A percentile compares a stretch with the other conserved stretches of the same genome.
Evolutionary conservation across 2,888 invertebrate genomes (phyloP).

Genomic region (Trichacis sp.): DNA sequence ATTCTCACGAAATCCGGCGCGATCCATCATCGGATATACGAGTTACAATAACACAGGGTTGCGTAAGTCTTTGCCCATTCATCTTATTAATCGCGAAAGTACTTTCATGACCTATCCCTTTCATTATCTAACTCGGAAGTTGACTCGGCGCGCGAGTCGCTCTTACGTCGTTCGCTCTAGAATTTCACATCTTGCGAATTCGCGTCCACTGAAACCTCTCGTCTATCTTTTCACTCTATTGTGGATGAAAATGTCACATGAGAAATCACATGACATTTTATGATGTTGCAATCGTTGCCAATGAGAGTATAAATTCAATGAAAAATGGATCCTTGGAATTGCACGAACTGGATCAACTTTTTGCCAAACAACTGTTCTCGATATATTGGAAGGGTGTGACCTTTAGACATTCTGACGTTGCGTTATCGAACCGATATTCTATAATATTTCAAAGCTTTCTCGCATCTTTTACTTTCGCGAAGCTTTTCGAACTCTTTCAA

Average conservation of each 20-base stretch:
- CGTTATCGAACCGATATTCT: too few relatives aligned
- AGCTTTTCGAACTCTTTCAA: too few relatives aligned
- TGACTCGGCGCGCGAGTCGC: constrained; percentile 35
- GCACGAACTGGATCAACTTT: too few relatives aligned
- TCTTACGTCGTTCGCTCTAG: not conserved
- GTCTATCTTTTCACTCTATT: not conserved
- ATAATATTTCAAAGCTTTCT: too few relatives aligned
- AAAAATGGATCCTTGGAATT: too few relatives aligned
- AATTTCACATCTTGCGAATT: not conserved
- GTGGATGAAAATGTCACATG: not conserved
- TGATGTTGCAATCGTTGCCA: not conserved
- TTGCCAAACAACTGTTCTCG: too few relatives aligned
- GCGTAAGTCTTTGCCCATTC: constrained; percentile 59
- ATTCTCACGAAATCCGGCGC: not conserved
- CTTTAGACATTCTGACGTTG: too few relatives aligned
- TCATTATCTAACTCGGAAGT: constrained; percentile 61
- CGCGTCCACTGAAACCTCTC: not conserved
- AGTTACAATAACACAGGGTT: constrained; percentile 50
- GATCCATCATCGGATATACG: not conserved
- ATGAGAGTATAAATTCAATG: too few relatives aligned
- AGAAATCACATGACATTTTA: not conserved
- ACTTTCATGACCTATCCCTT: constrained; percentile 47
- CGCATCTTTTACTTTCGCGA: too few relatives aligned
- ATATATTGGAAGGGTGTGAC: too few relatives aligned
- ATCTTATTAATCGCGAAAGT: constrained; percentile 61